phyloP scores from a whole-genome alignment of 2,113 vertebrate species.

The Brienomyrus longianalis region DNA sequence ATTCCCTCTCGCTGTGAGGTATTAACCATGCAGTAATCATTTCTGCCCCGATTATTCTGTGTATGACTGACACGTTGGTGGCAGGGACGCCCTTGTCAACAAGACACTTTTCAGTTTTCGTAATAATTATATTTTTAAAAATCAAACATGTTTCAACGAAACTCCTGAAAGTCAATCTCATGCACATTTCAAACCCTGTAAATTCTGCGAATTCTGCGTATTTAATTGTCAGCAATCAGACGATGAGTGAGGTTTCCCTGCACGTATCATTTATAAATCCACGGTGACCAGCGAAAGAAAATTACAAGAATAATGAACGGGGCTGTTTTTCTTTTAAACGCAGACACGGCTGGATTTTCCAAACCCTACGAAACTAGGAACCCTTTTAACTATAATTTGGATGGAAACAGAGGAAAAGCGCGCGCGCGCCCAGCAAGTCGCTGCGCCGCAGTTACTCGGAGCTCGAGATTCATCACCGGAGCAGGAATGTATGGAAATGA shows the following conservation, averaged over 20 bases:
- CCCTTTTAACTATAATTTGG: neutral
- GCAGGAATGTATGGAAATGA: constrained; percentile 67
- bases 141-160: neutral
- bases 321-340: neutral
- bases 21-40: neutral
- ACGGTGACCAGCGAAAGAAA: neutral
- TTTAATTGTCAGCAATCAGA: neutral
- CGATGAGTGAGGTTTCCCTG: neutral
- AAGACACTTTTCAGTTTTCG: neutral
- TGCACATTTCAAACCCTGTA: neutral
- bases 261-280: neutral
- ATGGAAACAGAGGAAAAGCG: neutral
- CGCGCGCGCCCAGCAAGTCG: neutral
- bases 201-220: neutral
- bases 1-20: neutral
- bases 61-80: neutral
- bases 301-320: neutral
- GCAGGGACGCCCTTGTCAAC: neutral
- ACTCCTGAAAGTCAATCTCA: neutral
- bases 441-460: constrained; percentile 52
- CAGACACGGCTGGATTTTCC: neutral
- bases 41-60: neutral
- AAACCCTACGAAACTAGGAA: neutral
- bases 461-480: constrained; percentile 56
- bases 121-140: neutral